Conservation (phyloP, 1,140 invertebrate species). For the Saccostrea cuccullata region DNA sequence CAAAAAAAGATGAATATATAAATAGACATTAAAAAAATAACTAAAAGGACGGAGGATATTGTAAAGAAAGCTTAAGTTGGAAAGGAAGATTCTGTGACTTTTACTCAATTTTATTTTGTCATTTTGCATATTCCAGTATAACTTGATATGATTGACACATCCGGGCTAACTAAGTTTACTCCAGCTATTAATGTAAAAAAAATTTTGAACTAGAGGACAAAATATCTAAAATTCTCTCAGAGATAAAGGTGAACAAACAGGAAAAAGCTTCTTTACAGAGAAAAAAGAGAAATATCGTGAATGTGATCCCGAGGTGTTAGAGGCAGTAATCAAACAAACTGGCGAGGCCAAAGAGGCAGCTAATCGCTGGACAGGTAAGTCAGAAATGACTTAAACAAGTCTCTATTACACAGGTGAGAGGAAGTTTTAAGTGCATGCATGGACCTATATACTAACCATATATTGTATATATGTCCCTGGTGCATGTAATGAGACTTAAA, state of each 20-base stretch:
- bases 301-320: conserved; percentile 86
- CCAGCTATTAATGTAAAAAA: too few relatives aligned
- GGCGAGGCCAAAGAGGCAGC: conserved; percentile 85
- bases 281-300: conserved; percentile 86
- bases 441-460: too few relatives aligned
- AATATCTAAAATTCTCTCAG: conserved; percentile 80
- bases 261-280: conserved; percentile 81
- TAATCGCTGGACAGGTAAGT: conserved; percentile 88
- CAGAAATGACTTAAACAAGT: too few relatives aligned
- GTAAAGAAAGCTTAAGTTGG: conserved; percentile 80
- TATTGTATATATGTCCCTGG: too few relatives aligned
- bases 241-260: conserved; percentile 81
- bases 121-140: not conserved
- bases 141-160: not conserved
- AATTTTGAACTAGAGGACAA: too few relatives aligned
- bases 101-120: not conserved
- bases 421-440: too few relatives aligned
- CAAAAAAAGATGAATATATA: too few relatives aligned
- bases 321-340: conserved; percentile 83
- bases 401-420: too few relatives aligned
- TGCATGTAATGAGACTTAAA: too few relatives aligned
- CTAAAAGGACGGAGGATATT: conserved; percentile 81
- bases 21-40: too few relatives aligned
- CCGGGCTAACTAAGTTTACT: too few relatives aligned
- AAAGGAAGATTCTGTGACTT: conserved; percentile 73